These are phyloP conservation scores for Varanus salvator DNA, from an alignment of 2,113 vertebrate genomes.

Conservation along the genomic window DNA sequence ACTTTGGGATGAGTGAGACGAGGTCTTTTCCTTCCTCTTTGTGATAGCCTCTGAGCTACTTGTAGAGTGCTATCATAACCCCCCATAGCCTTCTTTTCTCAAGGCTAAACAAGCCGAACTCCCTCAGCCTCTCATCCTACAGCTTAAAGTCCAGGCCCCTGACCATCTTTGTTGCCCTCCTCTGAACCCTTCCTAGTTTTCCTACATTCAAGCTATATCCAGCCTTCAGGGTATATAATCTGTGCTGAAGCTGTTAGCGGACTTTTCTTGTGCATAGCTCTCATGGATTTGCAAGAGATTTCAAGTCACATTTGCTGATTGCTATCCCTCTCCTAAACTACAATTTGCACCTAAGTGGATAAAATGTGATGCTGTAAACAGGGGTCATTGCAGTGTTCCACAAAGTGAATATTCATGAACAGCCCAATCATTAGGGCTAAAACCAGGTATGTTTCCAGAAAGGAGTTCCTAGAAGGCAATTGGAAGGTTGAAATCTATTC, in stretches of 20 bases:
- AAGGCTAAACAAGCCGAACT: too few species aligned
- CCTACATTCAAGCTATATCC: too few species aligned
- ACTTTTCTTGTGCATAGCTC: background rate
- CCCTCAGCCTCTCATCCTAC: too few species aligned
- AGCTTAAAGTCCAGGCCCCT: too few species aligned
- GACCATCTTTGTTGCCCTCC: too few species aligned
- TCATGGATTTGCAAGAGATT: background rate
- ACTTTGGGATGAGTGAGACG: too few species aligned
- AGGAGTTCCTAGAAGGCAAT: background rate
- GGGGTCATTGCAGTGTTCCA: background rate
- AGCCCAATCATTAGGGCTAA: accelerated
- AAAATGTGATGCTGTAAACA: background rate
- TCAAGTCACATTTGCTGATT: background rate
- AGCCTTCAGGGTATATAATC: background rate
- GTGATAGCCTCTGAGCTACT: too few species aligned
- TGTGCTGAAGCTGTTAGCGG: background rate
- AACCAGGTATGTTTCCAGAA: background rate
- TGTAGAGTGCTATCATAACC: too few species aligned
- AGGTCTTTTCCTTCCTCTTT: too few species aligned
- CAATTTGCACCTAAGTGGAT: background rate
- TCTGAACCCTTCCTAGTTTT: too few species aligned
- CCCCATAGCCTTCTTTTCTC: too few species aligned
- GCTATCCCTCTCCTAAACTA: background rate
- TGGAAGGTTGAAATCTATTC: background rate
- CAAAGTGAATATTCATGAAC: background rate